Conservation (phyloP, 2,797 vertebrate species). For the Otus scops region DNA sequence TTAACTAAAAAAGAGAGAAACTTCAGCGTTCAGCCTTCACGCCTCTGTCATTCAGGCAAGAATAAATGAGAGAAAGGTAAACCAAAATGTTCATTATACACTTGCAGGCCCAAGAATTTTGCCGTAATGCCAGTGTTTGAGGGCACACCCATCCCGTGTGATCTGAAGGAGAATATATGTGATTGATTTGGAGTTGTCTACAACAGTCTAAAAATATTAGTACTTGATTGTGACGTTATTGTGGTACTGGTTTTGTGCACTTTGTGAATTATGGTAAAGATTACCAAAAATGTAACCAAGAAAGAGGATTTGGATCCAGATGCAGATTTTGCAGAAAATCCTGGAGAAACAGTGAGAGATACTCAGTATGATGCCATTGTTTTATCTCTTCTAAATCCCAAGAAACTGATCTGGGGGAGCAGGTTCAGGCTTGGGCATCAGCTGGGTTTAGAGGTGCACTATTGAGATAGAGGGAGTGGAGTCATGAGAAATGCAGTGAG, state of each 20-base stretch:
- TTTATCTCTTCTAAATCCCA: background rate
- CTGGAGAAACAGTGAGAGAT: background rate
- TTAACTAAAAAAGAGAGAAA: background rate
- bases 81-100: background rate
- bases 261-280: background rate
- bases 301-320: background rate
- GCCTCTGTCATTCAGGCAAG: background rate
- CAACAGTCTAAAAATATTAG: background rate
- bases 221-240: background rate
- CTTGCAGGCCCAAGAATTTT: background rate
- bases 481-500: background rate
- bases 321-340: background rate
- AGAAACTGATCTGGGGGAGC: background rate
- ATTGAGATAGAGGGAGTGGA: background rate
- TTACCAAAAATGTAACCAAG: background rate
- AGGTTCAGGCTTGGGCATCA: background rate
- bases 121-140: background rate
- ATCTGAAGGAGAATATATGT: background rate
- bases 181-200: background rate
- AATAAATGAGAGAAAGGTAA: background rate
- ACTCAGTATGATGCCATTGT: background rate
- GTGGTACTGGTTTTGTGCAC: background rate
- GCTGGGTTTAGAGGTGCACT: background rate
- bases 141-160: background rate
- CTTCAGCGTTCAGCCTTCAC: background rate